These are phyloP conservation scores for Rhinoptilus africanus DNA, from an alignment of 2,113 vertebrate species.

Conservation along the genomic window DNA sequence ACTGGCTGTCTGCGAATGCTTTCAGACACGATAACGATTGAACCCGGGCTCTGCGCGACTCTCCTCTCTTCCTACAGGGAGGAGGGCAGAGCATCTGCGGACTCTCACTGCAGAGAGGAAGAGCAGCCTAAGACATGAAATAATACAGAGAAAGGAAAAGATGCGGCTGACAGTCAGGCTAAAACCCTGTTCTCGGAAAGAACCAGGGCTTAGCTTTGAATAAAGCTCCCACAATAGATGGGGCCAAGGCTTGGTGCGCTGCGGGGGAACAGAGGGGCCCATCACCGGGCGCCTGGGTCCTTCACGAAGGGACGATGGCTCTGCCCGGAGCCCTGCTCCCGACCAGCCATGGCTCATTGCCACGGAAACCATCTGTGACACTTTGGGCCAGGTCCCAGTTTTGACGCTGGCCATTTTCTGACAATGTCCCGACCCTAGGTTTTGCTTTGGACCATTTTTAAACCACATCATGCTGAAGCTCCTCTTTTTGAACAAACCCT, in stretches of 20 bases:
- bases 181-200: not conserved
- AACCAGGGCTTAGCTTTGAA: not conserved
- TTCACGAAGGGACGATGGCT: not conserved
- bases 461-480: not conserved
- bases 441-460: not conserved
- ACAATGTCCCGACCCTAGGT: fast-evolving
- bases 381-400: not conserved
- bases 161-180: not conserved
- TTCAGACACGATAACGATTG: not conserved
- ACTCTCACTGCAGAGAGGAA: not conserved
- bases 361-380: not conserved
- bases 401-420: not conserved
- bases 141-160: not conserved
- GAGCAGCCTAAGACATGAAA: not conserved
- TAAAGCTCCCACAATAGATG: not conserved
- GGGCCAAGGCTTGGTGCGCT: not conserved
- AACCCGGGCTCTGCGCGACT: not conserved
- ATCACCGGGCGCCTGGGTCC: not conserved
- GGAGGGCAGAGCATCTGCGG: fast-evolving
- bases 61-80: not conserved
- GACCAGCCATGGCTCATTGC: fast-evolving
- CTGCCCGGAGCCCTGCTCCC: not conserved
- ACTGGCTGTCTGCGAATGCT: not conserved
- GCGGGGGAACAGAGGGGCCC: not conserved
- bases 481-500: not conserved